phyloP scores from a whole-genome alignment of 2,113 vertebrate species.

The Ploceus nigricollis region DNA sequence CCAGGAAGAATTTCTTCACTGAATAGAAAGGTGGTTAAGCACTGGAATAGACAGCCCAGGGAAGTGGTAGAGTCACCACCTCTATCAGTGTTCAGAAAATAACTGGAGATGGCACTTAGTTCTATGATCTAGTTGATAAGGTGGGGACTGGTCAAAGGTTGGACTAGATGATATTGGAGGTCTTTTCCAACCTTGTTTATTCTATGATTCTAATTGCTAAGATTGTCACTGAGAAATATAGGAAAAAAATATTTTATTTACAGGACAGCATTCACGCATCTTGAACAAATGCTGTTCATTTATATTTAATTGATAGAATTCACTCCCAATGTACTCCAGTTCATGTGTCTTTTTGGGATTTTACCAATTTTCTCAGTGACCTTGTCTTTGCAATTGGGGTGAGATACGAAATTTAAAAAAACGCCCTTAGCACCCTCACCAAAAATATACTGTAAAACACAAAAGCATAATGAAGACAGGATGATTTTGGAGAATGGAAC shows the following conservation, averaged over 20 bases:
- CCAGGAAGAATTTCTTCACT: background rate
- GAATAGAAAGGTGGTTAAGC: background rate
- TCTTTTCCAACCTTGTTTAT: background rate
- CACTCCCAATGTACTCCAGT: background rate
- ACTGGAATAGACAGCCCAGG: background rate
- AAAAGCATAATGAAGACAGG: background rate
- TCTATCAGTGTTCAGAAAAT: background rate
- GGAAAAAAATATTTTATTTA: background rate
- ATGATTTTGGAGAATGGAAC: background rate
- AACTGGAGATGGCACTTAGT: background rate
- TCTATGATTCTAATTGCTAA: background rate
- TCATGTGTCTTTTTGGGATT: background rate
- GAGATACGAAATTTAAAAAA: background rate
- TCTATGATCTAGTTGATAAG: background rate
- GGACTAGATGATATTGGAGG: background rate
- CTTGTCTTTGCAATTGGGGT: background rate
- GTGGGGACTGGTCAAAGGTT: background rate
- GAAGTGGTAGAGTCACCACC: background rate
- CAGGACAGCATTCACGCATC: accelerated
- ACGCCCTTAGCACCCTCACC: background rate
- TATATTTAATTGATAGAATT: background rate
- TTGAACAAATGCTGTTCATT: background rate
- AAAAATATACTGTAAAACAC: background rate
- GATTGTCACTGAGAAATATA: background rate
- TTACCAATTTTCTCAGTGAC: background rate